Percentiles rank a stretch among this genome's conserved stretches.
Evolutionary conservation across 2,888 invertebrate species (phyloP).

Genomic region (Zaprionus bogoriensis): DNA sequence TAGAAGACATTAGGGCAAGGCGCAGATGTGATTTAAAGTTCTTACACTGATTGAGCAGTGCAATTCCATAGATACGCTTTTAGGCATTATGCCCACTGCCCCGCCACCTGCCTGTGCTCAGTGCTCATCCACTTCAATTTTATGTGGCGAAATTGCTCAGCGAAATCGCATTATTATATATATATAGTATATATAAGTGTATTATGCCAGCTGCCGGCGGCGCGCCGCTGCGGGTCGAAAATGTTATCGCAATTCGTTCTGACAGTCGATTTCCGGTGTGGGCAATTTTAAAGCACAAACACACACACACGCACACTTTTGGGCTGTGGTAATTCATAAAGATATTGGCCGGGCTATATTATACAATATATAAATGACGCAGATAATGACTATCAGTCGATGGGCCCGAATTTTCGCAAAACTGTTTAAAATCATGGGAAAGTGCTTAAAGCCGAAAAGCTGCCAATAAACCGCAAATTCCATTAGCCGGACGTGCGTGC

Average conservation of each 20-base stretch:
- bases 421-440: slow-evolving; percentile 1
- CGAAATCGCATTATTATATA: slow-evolving; percentile 15
- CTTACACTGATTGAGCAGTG: not conserved
- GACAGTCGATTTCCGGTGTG: slow-evolving; percentile 35
- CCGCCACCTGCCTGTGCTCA: too few relatives aligned
- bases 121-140: slow-evolving; percentile 15
- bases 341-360: slow-evolving; percentile 33
- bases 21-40: slow-evolving; percentile 34
- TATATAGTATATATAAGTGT: not conserved
- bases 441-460: slow-evolving; percentile 11
- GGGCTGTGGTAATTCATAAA: slow-evolving; percentile 29
- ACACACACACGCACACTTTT: too few relatives aligned
- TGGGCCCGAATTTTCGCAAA: not conserved
- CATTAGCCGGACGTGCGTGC: slow-evolving; percentile 7
- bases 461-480: slow-evolving; percentile 12
- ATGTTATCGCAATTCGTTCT: slow-evolving; percentile 18
- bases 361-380: slow-evolving; percentile 40
- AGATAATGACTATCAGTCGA: slow-evolving; percentile 34
- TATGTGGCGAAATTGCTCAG: slow-evolving; percentile 20
- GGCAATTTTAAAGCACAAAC: slow-evolving; percentile 41
- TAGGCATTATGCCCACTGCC: too few relatives aligned
- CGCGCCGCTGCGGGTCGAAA: not conserved
- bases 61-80: not conserved
- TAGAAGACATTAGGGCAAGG: slow-evolving; percentile 24
- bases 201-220: not conserved